Evolutionary conservation across 2,113 vertebrate species (phyloP).

Genomic region (Sardina pilchardus): DNA sequence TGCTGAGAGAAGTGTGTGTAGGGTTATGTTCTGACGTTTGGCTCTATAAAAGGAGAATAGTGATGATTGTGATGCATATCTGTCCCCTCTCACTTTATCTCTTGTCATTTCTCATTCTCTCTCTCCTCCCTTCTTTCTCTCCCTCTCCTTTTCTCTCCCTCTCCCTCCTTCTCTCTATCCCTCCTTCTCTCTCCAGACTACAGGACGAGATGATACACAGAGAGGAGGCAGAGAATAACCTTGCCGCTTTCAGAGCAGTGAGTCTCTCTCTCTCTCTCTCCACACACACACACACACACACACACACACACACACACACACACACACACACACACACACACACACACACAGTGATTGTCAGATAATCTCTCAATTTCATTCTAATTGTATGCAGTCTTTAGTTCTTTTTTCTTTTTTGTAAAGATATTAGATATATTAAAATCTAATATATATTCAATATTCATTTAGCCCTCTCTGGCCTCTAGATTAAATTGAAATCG

Average conservation of each 20-base stretch:
- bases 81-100: neutral
- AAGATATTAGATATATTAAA: too few relatives aligned
- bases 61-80: conserved; percentile 25
- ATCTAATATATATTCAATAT: too few relatives aligned
- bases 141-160: conserved; percentile 28
- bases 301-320: neutral
- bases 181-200: conserved; percentile 66
- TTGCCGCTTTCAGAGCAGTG: conserved; percentile 90
- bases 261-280: conserved; percentile 57
- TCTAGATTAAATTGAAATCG: too few relatives aligned
- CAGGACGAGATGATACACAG: conserved; percentile 90
- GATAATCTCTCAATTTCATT: too few relatives aligned
- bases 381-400: neutral
- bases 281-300: neutral
- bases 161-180: neutral
- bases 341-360: neutral
- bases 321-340: neutral
- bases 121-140: neutral
- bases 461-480: too few relatives aligned
- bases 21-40: neutral
- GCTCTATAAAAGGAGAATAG: conserved; percentile 70
- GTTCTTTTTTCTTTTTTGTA: neutral
- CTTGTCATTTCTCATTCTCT: conserved; percentile 32
- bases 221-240: conserved; percentile 90
- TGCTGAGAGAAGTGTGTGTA: neutral